These are phyloP conservation scores for Ganaspis brasiliensis DNA, from an alignment of 2,888 invertebrate species.

Conservation along the genomic window DNA sequence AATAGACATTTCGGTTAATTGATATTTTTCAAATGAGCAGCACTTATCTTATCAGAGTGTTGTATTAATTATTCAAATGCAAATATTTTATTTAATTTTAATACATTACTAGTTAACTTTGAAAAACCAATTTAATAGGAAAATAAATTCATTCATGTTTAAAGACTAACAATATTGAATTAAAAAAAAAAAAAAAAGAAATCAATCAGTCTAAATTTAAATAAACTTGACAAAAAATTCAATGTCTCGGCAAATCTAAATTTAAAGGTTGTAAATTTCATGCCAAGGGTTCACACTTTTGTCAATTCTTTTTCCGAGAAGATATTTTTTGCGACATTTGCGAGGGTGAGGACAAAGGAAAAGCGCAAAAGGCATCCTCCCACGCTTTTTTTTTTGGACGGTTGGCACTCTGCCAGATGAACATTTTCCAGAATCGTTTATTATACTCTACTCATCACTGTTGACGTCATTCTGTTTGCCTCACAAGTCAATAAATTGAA, in stretches of 20 bases:
- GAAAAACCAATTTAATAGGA: too few relatives aligned
- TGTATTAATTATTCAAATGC: neutral
- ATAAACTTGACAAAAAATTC: neutral
- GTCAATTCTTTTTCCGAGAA: conserved; percentile 30
- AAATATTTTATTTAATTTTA: conserved; percentile 1
- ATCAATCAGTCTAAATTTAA: too few relatives aligned
- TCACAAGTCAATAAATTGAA: conserved; percentile 20
- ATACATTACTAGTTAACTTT: too few relatives aligned
- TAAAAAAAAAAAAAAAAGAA: too few relatives aligned
- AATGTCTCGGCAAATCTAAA: conserved; percentile 15
- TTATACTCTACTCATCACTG: conserved; percentile 1
- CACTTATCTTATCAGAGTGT: neutral
- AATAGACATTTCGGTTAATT: neutral
- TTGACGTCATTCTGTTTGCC: conserved; percentile 16
- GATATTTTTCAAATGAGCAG: neutral
- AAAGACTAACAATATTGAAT: too few relatives aligned
- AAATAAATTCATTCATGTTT: too few relatives aligned
- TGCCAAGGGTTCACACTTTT: conserved; percentile 22
- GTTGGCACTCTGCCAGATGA: conserved; percentile 25
- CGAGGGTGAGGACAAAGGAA: conserved; percentile 36
- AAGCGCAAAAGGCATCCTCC: conserved; percentile 14
- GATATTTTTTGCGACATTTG: conserved; percentile 16
- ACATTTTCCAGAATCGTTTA: conserved; percentile 16
- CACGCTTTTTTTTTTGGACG: conserved; percentile 15
- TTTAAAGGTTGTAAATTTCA: conserved; percentile 13